Evolutionary conservation across 2,113 vertebrate genomes (phyloP).

Genomic region (Varanus komodoensis): DNA sequence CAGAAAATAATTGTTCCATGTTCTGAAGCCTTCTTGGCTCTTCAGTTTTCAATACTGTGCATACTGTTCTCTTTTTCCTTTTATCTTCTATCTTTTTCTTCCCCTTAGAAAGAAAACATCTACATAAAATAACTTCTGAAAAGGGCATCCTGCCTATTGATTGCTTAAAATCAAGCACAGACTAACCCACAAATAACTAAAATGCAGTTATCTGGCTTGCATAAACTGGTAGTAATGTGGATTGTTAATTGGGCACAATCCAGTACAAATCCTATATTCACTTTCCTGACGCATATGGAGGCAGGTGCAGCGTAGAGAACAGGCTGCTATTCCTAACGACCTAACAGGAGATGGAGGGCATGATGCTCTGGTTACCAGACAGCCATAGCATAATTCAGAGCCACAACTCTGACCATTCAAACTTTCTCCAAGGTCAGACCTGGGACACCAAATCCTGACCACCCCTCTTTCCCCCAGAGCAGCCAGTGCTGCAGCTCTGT

Average conservation of each 20-base stretch:
- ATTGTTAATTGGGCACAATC: no score
- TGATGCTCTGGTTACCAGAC: no score
- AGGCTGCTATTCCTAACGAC: neutral
- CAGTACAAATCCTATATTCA: neutral
- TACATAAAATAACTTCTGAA: neutral
- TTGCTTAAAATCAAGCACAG: neutral
- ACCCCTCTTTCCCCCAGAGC: no score
- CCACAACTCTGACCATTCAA: no score
- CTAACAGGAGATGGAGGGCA: neutral
- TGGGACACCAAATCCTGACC: no score
- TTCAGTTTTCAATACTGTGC: neutral
- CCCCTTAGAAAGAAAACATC: neutral
- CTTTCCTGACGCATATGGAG: neutral
- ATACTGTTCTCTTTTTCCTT: neutral
- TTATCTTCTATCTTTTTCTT: neutral
- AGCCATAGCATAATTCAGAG: no score
- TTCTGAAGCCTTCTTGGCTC: neutral
- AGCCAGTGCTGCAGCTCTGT: no score
- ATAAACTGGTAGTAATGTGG: neutral
- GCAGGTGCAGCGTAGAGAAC: neutral
- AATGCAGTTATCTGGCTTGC: neutral
- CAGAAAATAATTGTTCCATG: neutral
- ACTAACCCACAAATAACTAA: neutral
- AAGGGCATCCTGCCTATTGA: neutral
- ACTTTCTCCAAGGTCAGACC: no score